These are phyloP conservation scores for Scaptomyza pallida DNA, from an alignment of 1,140 invertebrate genomes.

Conservation along the genomic window DNA sequence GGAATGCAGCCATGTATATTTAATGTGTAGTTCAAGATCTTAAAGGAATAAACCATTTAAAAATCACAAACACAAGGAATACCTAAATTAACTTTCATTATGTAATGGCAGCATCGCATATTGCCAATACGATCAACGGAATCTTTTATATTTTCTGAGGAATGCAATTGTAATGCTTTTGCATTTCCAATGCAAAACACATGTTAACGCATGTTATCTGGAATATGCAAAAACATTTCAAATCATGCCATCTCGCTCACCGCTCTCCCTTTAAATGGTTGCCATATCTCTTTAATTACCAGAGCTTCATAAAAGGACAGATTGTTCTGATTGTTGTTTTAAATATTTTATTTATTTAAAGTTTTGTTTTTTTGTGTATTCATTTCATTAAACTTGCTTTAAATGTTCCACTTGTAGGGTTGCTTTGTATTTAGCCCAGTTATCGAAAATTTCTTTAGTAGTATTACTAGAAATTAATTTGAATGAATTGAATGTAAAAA, in stretches of 20 bases:
- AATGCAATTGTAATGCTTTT: no score
- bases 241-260: not conserved
- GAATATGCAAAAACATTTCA: not conserved
- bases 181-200: no score
- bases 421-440: slow-evolving; percentile 43
- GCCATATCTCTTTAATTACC: not conserved
- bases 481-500: slow-evolving; percentile 81
- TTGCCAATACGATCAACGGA: no score
- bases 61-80: slow-evolving; percentile 49
- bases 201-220: not conserved
- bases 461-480: slow-evolving; percentile 81
- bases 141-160: no score
- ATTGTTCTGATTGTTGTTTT: slow-evolving; percentile 64
- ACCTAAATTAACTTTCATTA: slow-evolving; percentile 39
- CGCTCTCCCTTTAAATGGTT: not conserved
- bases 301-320: no score
- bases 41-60: slow-evolving; percentile 69
- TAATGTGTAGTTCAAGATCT: slow-evolving; percentile 70
- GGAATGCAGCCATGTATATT: slow-evolving; percentile 47
- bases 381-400: slow-evolving; percentile 78
- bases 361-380: slow-evolving; percentile 82
- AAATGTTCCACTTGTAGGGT: slow-evolving; percentile 60
- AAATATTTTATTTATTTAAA: slow-evolving; percentile 82
- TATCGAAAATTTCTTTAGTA: slow-evolving; percentile 76
- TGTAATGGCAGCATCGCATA: slow-evolving; percentile 47